These are phyloP conservation scores for Drosophila funebris DNA, from an alignment of 1,140 invertebrate genomes.

Conservation along the genomic window DNA sequence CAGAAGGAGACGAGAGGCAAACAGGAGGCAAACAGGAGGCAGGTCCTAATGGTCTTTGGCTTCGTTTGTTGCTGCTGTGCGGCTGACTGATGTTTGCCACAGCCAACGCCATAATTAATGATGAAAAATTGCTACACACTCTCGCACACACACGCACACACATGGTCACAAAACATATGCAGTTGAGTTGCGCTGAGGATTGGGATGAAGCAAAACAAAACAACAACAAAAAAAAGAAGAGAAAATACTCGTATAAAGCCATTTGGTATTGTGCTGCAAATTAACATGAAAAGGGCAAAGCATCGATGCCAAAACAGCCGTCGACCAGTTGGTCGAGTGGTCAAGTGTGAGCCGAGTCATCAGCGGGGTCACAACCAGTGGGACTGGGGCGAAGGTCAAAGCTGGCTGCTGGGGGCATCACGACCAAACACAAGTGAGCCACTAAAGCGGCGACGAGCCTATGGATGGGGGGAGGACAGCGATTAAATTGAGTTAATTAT, in stretches of 20 bases:
- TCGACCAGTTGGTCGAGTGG: slow-evolving; percentile 34
- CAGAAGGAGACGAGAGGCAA: background rate
- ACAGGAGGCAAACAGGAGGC: background rate
- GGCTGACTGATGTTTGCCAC: slow-evolving; percentile 77
- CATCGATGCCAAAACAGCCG: slow-evolving; percentile 46
- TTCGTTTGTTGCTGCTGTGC: slow-evolving; percentile 58
- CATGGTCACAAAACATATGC: slow-evolving; percentile 62
- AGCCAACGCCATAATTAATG: slow-evolving; percentile 80
- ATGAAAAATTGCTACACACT: slow-evolving; percentile 79
- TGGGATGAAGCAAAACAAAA: slow-evolving; percentile 4
- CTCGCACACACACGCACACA: slow-evolving; percentile 44
- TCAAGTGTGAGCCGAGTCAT: slow-evolving; percentile 21
- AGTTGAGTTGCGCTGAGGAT: slow-evolving; percentile 17
- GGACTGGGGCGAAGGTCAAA: slow-evolving; percentile 25
- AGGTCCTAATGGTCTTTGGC: slow-evolving; percentile 73
- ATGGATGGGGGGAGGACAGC: slow-evolving; percentile 8
- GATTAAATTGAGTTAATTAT: slow-evolving; percentile 81
- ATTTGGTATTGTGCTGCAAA: slow-evolving; percentile 75
- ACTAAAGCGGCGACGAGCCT: slow-evolving; percentile 65
- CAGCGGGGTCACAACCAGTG: background rate
- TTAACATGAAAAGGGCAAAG: slow-evolving; percentile 80
- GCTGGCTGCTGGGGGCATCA: slow-evolving; percentile 2
- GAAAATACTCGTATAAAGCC: slow-evolving; percentile 58
- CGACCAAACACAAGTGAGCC: slow-evolving; percentile 64
- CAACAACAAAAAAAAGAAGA: slow-evolving; percentile 13